Evolutionary conservation across 2,797 vertebrate species (phyloP), one percentile per base, ranked within the genome.

Genomic region (Microchirus variegatus): DNA sequence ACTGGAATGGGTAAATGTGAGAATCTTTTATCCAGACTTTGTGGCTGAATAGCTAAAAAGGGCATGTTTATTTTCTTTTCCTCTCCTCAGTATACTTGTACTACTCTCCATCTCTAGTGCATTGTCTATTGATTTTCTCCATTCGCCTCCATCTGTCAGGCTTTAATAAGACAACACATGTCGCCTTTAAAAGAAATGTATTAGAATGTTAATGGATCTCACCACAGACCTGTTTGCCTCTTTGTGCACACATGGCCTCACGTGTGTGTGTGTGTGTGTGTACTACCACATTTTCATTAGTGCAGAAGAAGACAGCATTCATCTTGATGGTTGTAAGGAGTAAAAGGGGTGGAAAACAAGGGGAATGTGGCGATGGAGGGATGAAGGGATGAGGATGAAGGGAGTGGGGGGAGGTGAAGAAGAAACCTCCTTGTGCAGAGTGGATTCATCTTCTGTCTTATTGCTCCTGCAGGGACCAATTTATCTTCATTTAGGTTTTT

Each of bases 401-500:
- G 70, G 69, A 65, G 55, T 65, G 37, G 63, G 67, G 40, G 64
- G 56, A 75, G 69, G 72, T 78, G 77, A 83, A 76, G 84, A 80
- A 83, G 80, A 73, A 77, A 82, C 73, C 78, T 81, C 71, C 65
- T 71, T 1, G 63, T 74, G 73, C 63, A 72, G 82, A 80, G 81
- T 87, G 84, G 78, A 87, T 90, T 90, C 87, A 88, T 90, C 87
- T 87, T 78, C 60, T 79, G 71, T 88, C 84, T 89, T 85, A 84
- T 90, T 90, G 78, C 83, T 84, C 73, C 84, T 83, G 78, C 72
- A 75, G 81, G 85, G 83, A 84, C 85, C 87, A 87, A 89, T 91
- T 90, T 89, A 86, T 92, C 89, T 89, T 88, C 80, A 87, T 91
- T 92, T 88, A 84, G 63, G 66, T 69, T 85, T 83, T 81, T 90